Evolutionary conservation across 2,797 vertebrate genomes (phyloP).

Genomic region (Aldrovandia affinis): DNA sequence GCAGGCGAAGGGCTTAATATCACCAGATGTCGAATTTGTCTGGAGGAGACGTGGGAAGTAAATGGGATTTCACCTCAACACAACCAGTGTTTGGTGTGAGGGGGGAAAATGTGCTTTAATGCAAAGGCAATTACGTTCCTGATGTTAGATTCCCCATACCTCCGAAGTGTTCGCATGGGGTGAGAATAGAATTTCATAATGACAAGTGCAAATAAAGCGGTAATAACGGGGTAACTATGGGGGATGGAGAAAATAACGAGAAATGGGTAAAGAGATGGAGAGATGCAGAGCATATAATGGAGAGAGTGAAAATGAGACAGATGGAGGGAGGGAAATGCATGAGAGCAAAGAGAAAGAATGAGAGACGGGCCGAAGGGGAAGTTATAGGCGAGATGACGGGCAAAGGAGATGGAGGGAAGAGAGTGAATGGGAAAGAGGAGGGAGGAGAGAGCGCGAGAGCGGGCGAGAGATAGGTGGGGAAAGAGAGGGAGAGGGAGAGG

Average conservation of each 20-base stretch:
- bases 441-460: background rate
- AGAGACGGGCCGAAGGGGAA: background rate
- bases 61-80: slow-evolving; percentile 16
- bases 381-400: background rate
- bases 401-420: background rate
- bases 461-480: too few relatives aligned
- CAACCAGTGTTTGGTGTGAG: background rate
- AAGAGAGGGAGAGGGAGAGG: background rate
- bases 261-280: background rate
- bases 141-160: slow-evolving; percentile 20
- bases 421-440: background rate
- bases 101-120: slow-evolving; percentile 32
- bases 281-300: background rate
- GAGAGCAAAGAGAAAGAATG: background rate
- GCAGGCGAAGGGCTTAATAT: slow-evolving; percentile 13
- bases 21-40: slow-evolving; percentile 6
- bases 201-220: background rate
- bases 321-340: background rate
- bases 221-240: background rate
- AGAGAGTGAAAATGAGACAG: background rate
- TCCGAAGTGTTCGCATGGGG: background rate
- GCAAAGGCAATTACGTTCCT: slow-evolving; percentile 24
- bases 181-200: slow-evolving; percentile 17
- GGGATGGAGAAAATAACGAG: background rate
- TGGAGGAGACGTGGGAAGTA: slow-evolving; percentile 1